Base-by-base conservation (phyloP, 2,888 invertebrate species). In the Chirona hameri region DNA sequence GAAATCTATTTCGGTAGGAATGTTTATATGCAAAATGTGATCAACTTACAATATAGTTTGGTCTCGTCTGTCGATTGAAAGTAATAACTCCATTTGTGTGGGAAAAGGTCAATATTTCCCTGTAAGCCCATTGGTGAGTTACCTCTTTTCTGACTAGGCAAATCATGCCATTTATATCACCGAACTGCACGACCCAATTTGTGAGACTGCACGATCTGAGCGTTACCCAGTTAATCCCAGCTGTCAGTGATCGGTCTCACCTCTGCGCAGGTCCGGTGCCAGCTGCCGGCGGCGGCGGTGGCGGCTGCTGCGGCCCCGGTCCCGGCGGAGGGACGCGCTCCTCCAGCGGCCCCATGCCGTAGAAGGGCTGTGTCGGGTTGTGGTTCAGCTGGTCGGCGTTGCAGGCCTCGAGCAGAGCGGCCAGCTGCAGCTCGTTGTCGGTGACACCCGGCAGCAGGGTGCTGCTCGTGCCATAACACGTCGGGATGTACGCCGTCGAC, bases 371-470 rank as follows among this genome's bases (percentile, higher is more conserved):
- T 12, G 52, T 12, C 52, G 52, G 5, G 76, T 76, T 76, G 24
- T 76, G 76, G 46, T 76, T 76, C 24, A 76, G 76, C 76, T 76
- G 76, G 76, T 76, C 76, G 76, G 80, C 21, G 27, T 48, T 52
- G 80, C 52, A 80, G 14, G 80, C 80, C 52, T 80, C 80, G 14
- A 80, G 80, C 80, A 80, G 80, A n/a, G 80, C 80, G 48, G 80
- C 80, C 80, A 80, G 52, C 52, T 80, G 52, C 52, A 80, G 27
- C 29, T 80, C 52, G 27, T 80, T 80, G 52, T 80, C 80, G 48
- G 80, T 52, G 27, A 80, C 80, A 52, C 80, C 80, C 27, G 80
- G 52, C 52, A 55, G 18, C 52, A 80, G 52, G 24, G 76, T 76
- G 76, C 76, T 76, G 76, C 76, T 76, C 39, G 76, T 46, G 76